A percentile compares a stretch with the other conserved stretches of the same genome.
Conservation (phyloP, 2,113 vertebrate species). For the Chloebia gouldiae region DNA sequence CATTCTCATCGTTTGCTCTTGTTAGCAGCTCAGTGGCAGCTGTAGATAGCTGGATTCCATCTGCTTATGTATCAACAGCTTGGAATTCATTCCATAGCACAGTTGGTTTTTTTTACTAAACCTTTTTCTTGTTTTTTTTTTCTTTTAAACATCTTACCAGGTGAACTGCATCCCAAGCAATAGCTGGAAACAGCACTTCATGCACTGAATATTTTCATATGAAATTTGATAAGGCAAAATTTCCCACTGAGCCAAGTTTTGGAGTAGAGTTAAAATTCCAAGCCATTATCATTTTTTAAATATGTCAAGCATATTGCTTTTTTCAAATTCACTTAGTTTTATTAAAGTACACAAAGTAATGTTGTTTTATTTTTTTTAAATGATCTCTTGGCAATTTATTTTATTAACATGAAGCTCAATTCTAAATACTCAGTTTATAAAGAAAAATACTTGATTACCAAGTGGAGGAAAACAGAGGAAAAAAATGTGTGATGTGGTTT, state of each 20-base stretch:
- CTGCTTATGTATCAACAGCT: not conserved
- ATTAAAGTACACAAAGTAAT: not conserved
- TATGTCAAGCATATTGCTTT: not conserved
- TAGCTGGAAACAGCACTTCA: not conserved
- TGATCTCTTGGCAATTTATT: not conserved
- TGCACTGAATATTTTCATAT: not conserved
- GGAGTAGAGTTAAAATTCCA: not conserved
- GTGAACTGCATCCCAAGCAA: not conserved
- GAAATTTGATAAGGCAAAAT: not conserved
- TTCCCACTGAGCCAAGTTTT: not conserved
- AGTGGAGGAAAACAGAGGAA: not conserved
- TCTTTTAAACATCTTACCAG: not conserved
- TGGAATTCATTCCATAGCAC: not conserved
- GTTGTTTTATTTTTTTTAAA: not conserved
- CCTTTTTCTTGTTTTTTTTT: not conserved
- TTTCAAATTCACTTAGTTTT: not conserved
- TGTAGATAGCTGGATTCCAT: not conserved
- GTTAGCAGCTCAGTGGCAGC: not conserved
- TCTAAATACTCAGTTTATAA: not conserved
- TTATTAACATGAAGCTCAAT: not conserved
- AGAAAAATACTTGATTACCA: not conserved
- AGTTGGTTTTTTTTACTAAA: not conserved
- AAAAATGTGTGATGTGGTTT: not conserved
- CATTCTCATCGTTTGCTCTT: accelerated
- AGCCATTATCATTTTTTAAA: not conserved